phyloP scores from a whole-genome alignment of 2,113 vertebrate species.

The Corynorhinus townsendii region DNA sequence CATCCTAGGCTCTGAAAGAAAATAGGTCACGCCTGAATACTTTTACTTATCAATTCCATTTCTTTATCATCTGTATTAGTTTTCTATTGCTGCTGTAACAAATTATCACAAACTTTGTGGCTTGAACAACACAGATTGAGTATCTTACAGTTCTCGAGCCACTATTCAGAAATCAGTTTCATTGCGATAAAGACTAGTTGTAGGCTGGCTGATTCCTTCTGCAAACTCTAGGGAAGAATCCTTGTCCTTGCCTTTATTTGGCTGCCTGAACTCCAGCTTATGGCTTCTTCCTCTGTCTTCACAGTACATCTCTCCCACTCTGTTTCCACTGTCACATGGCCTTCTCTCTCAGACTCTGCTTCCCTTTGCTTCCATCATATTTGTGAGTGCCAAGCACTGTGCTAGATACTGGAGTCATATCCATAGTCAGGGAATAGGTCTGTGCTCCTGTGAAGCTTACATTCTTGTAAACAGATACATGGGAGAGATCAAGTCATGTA shows the following conservation, averaged over 20 bases:
- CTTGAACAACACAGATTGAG: not conserved
- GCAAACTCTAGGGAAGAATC: not conserved
- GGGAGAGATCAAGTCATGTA: not conserved
- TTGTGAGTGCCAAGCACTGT: not conserved
- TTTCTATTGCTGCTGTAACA: not conserved
- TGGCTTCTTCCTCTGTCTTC: not conserved
- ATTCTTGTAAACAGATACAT: not conserved
- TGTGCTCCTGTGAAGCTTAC: not conserved
- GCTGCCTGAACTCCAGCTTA: not conserved
- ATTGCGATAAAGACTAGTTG: not conserved
- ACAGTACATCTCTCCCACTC: not conserved
- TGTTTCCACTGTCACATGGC: not conserved
- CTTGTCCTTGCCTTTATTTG: not conserved
- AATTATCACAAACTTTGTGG: not conserved
- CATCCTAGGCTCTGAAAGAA: not conserved
- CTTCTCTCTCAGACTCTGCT: not conserved
- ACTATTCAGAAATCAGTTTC: not conserved
- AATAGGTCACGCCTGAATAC: not conserved
- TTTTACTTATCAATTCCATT: not conserved
- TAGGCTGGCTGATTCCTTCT: not conserved
- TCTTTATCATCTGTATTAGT: not conserved
- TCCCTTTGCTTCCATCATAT: not conserved
- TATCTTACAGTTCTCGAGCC: not conserved
- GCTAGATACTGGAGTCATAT: not conserved
- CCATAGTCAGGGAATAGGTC: not conserved